phyloP scores from a whole-genome alignment of 2,888 invertebrate genomes.

The Koerneria pararmatus region DNA sequence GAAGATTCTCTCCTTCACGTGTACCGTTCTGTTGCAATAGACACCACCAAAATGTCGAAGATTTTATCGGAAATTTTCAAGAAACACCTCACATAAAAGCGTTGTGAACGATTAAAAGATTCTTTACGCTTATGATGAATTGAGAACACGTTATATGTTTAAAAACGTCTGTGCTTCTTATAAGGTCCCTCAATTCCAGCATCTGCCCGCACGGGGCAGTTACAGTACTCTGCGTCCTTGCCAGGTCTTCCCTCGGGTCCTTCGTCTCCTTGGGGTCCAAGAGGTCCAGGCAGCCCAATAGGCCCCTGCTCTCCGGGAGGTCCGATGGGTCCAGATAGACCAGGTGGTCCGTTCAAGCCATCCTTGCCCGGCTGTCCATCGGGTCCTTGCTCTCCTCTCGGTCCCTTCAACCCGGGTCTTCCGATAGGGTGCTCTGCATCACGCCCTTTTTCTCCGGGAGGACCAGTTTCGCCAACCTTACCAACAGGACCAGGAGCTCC shows the following conservation, averaged over 20 bases:
- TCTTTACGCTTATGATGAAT: neutral
- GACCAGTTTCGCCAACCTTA: constrained; percentile 54
- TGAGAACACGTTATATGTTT: no score
- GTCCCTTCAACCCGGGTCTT: constrained; percentile 55
- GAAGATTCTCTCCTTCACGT: constrained; percentile 29
- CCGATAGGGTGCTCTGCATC: constrained; percentile 57
- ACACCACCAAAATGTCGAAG: constrained; percentile 35
- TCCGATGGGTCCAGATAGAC: constrained; percentile 47
- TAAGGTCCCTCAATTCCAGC: constrained; percentile 19
- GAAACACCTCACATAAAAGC: constrained; percentile 34
- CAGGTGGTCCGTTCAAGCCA: constrained; percentile 51
- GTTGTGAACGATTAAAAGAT: neutral
- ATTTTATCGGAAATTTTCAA: constrained; percentile 34
- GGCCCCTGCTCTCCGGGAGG: constrained; percentile 29
- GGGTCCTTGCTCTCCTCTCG: constrained; percentile 50
- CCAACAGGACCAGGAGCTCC: constrained; percentile 54
- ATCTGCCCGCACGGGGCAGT: constrained; percentile 32
- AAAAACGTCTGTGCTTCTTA: no score
- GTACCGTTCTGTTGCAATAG: constrained; percentile 36
- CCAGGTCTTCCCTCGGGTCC: constrained; percentile 51
- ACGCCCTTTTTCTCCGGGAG: constrained; percentile 55
- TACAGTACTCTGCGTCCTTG: constrained; percentile 56
- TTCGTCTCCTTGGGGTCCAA: constrained; percentile 39
- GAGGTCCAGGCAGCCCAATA: constrained; percentile 33
- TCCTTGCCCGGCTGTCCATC: constrained; percentile 50